A percentile compares a stretch with the other conserved stretches of the same genome.
These are phyloP conservation scores for Scartelaos histophorus DNA, from an alignment of 2,113 vertebrate genomes.

Conservation along the genomic window DNA sequence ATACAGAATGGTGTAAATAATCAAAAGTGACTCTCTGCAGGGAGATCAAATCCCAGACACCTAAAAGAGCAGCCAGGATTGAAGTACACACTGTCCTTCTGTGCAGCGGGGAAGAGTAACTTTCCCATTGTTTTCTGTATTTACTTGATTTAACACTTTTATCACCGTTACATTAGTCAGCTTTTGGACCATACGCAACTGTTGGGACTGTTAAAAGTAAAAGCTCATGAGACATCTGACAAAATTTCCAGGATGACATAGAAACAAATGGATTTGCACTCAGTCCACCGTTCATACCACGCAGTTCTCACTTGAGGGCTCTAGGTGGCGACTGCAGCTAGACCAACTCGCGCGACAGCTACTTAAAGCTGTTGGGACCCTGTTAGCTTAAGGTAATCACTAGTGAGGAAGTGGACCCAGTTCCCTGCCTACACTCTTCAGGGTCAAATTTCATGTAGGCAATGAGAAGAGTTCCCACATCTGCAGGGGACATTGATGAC, in stretches of 20 bases:
- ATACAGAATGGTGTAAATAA: constrained; percentile 59
- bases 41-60: constrained; percentile 27
- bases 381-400: constrained; percentile 38
- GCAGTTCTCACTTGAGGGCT: constrained; percentile 47
- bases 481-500: constrained; percentile 66
- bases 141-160: not conserved
- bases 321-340: constrained; percentile 59
- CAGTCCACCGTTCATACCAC: constrained; percentile 61
- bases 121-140: not conserved
- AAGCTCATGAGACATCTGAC: not conserved
- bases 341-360: constrained; percentile 10
- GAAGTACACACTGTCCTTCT: constrained; percentile 11
- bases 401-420: constrained; percentile 42
- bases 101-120: not conserved
- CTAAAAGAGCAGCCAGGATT: constrained; percentile 13
- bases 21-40: constrained; percentile 43
- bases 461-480: constrained; percentile 47
- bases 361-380: constrained; percentile 35
- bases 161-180: not conserved
- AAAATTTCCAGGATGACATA: constrained; percentile 20
- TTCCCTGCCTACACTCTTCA: constrained; percentile 45
- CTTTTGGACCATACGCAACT: not conserved
- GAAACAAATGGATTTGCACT: constrained; percentile 35
- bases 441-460: constrained; percentile 56
- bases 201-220: not conserved